Evolutionary conservation across 2,113 vertebrate genomes (phyloP), one percentile per base, ranked within the genome.

Genomic region (Bothrops jararaca): DNA sequence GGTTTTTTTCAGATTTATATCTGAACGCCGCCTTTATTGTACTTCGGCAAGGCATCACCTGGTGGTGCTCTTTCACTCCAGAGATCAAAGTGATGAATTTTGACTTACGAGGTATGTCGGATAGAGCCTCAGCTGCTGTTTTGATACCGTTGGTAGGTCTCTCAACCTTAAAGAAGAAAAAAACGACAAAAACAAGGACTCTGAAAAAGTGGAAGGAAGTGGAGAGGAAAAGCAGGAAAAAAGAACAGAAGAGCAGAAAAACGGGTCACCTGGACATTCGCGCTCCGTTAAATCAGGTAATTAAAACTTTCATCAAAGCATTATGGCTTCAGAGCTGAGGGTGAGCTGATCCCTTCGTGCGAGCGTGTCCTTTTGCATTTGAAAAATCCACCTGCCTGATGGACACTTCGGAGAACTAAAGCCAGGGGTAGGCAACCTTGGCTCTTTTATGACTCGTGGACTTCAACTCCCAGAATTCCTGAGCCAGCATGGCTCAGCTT

Each of bases 221-320:
- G 98, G 98, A 96, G 98, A 98, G 34, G 98, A 98, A 52, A 98
- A 98, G 95, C 97, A 98, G 86, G 96, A 95, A 26, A 96, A 96
- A 94, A 97, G 97, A 3, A 97, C 96, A 56, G 97, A 97, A 15
- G 98, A 98, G 6, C 96, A 94, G 4, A 97, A 96, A 60, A 42
- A 94, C 0, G 97, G 92, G n/a, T 94, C 97, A 24, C 86, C 97
- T 20, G 96, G 96, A 92, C 97, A 96, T 26, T 95, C 97, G 15
- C 95, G 97, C 91, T 94, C 96, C 50, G 97, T 96, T 93, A 98
- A 97, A 93, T 98, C 98, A 34, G 98, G 98, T 98, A 95, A 97
- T 52, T 91, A 12, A 48, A 52, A 1, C 48, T 39, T 39, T 8
- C 0, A 3, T 15, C 13, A 2, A 6, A 8, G 18, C 45, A 48